Percentiles rank a stretch among this genome's conserved stretches.
These are phyloP conservation scores for Mamestra configurata DNA, from an alignment of 1,140 invertebrate species.

Conservation along the genomic window DNA sequence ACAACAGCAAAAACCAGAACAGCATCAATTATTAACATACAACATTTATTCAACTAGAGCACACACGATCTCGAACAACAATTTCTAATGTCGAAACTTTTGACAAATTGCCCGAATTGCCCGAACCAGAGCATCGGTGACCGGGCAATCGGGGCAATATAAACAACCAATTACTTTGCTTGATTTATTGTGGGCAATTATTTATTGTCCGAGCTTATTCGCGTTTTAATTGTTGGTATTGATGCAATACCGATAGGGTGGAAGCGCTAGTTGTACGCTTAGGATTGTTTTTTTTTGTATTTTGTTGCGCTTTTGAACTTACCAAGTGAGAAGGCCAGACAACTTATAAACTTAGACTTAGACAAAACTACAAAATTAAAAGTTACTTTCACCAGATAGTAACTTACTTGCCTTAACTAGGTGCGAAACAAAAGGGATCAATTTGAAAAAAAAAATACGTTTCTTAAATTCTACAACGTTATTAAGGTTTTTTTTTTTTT, in stretches of 20 bases:
- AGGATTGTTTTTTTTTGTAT: not conserved
- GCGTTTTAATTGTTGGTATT: constrained; percentile 51
- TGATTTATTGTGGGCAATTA: constrained; percentile 40
- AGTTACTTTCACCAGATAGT: too few species aligned
- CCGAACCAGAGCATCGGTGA: constrained; percentile 35
- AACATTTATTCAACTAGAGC: constrained; percentile 8
- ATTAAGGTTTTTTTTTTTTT: too few species aligned
- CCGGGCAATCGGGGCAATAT: constrained; percentile 34
- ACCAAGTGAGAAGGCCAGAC: not conserved
- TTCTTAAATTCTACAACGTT: too few species aligned
- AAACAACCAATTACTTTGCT: constrained; percentile 47
- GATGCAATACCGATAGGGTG: constrained; percentile 37
- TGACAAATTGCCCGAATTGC: constrained; percentile 37
- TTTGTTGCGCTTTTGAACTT: not conserved
- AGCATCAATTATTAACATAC: not conserved
- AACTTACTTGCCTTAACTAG: too few species aligned
- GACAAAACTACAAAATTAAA: too few species aligned
- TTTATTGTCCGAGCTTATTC: constrained; percentile 50
- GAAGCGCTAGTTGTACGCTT: not conserved
- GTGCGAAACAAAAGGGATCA: too few species aligned
- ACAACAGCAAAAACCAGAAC: not conserved
- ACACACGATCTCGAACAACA: constrained; percentile 1
- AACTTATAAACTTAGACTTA: too few species aligned
- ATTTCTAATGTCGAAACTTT: constrained; percentile 38
- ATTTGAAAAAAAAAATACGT: too few species aligned